phyloP scores from a whole-genome alignment of 35 echinoderm and acorn worm genomes.

The Hemicentrotus pulcherrimus region DNA sequence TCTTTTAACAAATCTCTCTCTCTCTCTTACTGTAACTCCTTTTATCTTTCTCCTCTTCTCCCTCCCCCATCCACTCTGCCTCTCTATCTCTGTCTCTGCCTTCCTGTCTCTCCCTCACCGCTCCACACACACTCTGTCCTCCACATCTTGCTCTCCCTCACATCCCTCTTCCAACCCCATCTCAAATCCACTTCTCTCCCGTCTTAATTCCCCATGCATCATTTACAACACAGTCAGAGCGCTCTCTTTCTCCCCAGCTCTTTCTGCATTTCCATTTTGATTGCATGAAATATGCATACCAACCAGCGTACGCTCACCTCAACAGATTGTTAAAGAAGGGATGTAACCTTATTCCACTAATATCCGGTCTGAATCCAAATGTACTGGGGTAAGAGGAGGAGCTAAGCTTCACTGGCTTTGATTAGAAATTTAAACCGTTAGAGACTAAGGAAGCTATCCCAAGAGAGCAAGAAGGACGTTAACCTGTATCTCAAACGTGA shows the following conservation, averaged over 20 bases:
- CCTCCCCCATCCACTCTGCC: too few relatives aligned
- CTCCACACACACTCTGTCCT: too few relatives aligned
- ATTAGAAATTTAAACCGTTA: not conserved
- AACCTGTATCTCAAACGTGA: not conserved
- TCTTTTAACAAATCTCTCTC: too few relatives aligned
- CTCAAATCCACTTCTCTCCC: too few relatives aligned
- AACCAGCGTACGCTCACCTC: not conserved
- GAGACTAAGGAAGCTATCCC: not conserved
- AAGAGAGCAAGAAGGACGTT: not conserved
- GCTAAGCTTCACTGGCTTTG: not conserved
- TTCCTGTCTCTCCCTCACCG: too few relatives aligned
- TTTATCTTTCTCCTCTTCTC: too few relatives aligned
- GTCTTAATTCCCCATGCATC: not conserved
- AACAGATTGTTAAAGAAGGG: not conserved
- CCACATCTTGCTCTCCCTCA: too few relatives aligned
- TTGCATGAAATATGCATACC: conserved; percentile 7
- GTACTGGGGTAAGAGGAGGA: not conserved
- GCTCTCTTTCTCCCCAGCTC: not conserved
- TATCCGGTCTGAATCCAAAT: not conserved
- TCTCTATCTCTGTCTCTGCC: too few relatives aligned
- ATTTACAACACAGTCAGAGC: not conserved
- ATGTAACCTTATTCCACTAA: not conserved
- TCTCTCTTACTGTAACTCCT: too few relatives aligned
- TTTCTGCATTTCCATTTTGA: not conserved
- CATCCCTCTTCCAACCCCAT: too few relatives aligned